Conservation (phyloP, 2,797 vertebrate genomes). For the Leptoclinus maculatus region DNA sequence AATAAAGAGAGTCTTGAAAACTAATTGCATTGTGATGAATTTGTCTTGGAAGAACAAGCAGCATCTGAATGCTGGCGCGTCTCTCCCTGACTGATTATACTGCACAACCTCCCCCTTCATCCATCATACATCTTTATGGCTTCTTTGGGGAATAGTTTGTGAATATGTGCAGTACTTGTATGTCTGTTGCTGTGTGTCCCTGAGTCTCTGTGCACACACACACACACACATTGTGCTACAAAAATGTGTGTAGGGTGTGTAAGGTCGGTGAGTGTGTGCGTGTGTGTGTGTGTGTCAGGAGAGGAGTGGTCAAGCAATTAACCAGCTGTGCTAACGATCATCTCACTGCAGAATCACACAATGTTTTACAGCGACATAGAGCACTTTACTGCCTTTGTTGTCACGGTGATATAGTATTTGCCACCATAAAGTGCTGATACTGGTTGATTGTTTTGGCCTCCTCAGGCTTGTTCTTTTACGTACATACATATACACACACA, state of each 20-base stretch:
- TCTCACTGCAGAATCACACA: conserved; percentile 70
- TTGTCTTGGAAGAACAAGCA: conserved; percentile 73
- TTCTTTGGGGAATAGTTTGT: conserved; percentile 57
- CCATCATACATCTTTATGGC: conserved; percentile 73
- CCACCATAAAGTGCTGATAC: conserved; percentile 77
- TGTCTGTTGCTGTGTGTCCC: conserved; percentile 28
- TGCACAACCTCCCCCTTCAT: conserved; percentile 58
- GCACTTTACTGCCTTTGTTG: conserved; percentile 82
- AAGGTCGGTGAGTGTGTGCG: conserved; percentile 15
- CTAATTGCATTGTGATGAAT: conserved; percentile 76
- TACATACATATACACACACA: conserved; percentile 19
- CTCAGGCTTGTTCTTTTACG: conserved; percentile 52
- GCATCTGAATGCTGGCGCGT: conserved; percentile 71
- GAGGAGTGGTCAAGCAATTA: conserved; percentile 76
- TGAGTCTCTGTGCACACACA: background rate
- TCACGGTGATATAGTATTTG: conserved; percentile 76
- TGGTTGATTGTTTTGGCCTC: conserved; percentile 78
- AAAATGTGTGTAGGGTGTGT: background rate
- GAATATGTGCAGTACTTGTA: conserved; percentile 21
- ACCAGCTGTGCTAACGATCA: conserved; percentile 81
- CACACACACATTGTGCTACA: background rate
- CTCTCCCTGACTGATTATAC: conserved; percentile 74
- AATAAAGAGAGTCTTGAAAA: conserved; percentile 69
- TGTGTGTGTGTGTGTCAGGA: conserved; percentile 54
- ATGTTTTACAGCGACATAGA: conserved; percentile 74